Evolutionary conservation across 2,113 vertebrate species (phyloP), one percentile per base, ranked within the genome.

Genomic region (Aix galericulata): DNA sequence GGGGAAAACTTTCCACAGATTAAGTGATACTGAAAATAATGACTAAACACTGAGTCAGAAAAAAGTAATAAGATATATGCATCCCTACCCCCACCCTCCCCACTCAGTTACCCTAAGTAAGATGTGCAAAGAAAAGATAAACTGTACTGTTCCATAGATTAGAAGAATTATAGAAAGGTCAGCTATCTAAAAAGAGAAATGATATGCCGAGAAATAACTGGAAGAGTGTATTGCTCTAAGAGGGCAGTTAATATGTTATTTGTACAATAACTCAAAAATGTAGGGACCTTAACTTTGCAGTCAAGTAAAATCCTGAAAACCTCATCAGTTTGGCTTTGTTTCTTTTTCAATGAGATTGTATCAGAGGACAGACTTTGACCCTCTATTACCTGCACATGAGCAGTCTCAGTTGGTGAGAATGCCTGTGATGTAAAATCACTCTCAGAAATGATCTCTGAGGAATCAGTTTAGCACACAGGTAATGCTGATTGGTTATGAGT

Each of bases 1-100:
- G 90, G 88, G 50, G 93, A 76, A 91, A 96, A 88, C 66, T 90
- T 96, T 93, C 85, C 88, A 88, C 64, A 94, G 90, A 96, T 86
- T 85, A 95, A 96, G 93, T 55, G 90, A 95, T 88, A 94, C 82
- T 81, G 94, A 91, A 95, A 96, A 96, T 94, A 96, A 93, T 93
- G 93, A 95, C 90, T 88, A 95, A 95, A 95, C 86, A 97, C 68
- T 86, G 90, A 95, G 82, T 91, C 94, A 96, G 80, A 96, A 93
- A 94, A 97, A 88, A 93, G 81, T 84, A 94, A 78, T 46, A 77
- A 83, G 88, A 96, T 94, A 88, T 50, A 93, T 44, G 62, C 81
- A 75, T 44, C 52, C 67, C 52, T 85, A 59, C 55, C 60, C 67
- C 52, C 16, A 42, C 26, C 62, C 27, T 18, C 27, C 7, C 62